Evolutionary conservation across 2,888 invertebrate genomes (phyloP).

Genomic region (Pyrocoelia pectoralis): DNA sequence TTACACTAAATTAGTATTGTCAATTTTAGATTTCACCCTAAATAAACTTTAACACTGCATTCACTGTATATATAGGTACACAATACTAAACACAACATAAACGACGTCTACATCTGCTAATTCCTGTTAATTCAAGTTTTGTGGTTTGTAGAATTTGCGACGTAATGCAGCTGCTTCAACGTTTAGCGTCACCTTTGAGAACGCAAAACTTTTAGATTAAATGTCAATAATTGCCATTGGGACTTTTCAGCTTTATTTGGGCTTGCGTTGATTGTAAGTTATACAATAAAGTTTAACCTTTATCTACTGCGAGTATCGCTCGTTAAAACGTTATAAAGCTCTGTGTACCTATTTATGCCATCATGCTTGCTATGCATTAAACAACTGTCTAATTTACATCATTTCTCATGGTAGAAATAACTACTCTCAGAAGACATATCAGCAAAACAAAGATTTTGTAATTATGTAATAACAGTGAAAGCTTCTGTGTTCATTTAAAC

Average conservation of each 20-base stretch:
- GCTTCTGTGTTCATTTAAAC: too few relatives aligned
- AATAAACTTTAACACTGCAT: conserved; percentile 3
- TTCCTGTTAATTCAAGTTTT: conserved; percentile 32
- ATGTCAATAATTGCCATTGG: conserved; percentile 11
- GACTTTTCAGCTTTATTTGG: conserved; percentile 9
- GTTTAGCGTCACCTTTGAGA: conserved; percentile 11
- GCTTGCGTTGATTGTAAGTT: conserved; percentile 10
- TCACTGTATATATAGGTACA: conserved; percentile 9
- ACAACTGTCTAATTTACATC: too few relatives aligned
- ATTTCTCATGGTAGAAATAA: too few relatives aligned
- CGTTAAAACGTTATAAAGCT: too few relatives aligned
- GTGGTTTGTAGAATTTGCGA: conserved; percentile 29
- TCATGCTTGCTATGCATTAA: too few relatives aligned
- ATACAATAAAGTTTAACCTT: neutral
- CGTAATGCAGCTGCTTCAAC: conserved; percentile 15
- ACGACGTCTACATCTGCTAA: conserved; percentile 30
- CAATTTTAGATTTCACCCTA: conserved; percentile 13
- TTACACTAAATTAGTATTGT: conserved; percentile 7
- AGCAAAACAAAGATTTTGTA: too few relatives aligned
- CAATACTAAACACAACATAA: conserved; percentile 23
- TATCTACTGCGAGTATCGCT: too few relatives aligned
- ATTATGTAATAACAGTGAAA: too few relatives aligned
- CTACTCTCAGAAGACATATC: too few relatives aligned
- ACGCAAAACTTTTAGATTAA: conserved; percentile 10
- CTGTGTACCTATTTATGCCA: too few relatives aligned